phyloP scores from a whole-genome alignment of 2,113 vertebrate species.

The Gasterosteus nipponicus region DNA sequence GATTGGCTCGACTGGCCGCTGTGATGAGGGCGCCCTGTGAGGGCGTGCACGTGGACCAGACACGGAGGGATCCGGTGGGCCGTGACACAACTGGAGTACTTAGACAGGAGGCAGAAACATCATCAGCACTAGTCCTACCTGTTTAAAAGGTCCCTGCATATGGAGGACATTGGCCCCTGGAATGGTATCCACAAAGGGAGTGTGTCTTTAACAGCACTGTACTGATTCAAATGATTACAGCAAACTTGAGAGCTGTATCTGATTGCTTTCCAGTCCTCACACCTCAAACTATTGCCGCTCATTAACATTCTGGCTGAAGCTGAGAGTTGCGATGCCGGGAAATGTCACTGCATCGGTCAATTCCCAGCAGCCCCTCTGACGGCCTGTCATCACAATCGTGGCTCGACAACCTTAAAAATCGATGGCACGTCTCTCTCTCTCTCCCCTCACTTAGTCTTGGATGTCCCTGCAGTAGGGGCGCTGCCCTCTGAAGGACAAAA shows the following conservation, averaged over 20 bases:
- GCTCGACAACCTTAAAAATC: conserved; percentile 51
- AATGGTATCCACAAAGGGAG: background rate
- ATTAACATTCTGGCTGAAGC: conserved; percentile 52
- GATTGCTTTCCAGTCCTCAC: conserved; percentile 26
- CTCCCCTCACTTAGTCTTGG: conserved; percentile 22
- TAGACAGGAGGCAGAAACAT: background rate
- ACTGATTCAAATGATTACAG: conserved; percentile 1
- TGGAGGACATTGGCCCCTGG: background rate
- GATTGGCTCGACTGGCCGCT: conserved; percentile 7
- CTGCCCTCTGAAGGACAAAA: conserved; percentile 24
- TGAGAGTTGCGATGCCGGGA: conserved; percentile 27
- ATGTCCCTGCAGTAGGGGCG: conserved; percentile 2
- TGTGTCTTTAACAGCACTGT: conserved; percentile 11
- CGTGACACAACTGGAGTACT: conserved; percentile 16
- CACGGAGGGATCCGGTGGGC: background rate
- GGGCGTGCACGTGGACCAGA: background rate
- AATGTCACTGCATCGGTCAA: conserved; percentile 41
- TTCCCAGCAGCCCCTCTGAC: conserved; percentile 45
- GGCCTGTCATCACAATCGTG: conserved; percentile 44
- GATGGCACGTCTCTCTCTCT: conserved; percentile 21
- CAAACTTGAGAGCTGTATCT: conserved; percentile 19
- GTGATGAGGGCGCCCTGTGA: conserved; percentile 16
- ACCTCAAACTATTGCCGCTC: conserved; percentile 29
- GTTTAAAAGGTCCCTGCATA: background rate
- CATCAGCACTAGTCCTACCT: background rate